Evolutionary conservation across 2,888 invertebrate genomes (phyloP), one percentile per base, ranked within the genome.

Genomic region (Phyto melanocephala): DNA sequence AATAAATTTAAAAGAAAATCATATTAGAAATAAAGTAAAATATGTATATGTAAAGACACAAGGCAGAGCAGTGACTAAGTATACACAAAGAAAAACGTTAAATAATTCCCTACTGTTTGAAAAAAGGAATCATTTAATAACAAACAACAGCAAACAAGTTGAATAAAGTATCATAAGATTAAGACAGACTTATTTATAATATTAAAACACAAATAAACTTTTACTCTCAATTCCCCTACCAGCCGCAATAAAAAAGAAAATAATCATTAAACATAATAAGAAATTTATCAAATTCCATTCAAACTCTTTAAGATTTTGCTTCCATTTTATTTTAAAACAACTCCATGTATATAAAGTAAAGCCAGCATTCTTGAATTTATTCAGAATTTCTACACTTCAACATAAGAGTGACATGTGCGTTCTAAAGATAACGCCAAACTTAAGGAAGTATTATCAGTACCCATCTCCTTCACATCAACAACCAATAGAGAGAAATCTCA

Each of bases 341-440:
- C 24, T 17, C 22, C 33, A 63, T 56, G 24, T 67, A 13, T 65
- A 72, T 67, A 7, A 17, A 56, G 20, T 71, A 20, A 11, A 62
- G 67, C 37, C 22, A 22, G 63, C 13, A 20, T 40, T 63, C 13
- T 7, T 37, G 15, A 20, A 17, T 42, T 20, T 20, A 7, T 5
- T 24, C 22, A 8, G n/a, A 60, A 68, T 15, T n/a, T 47, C 50
- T 60, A 37, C 33, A 37, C 28, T 58, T 72, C 22, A 52, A 54
- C n/a, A 45, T 11, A 8, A 20, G 8, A 75, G 20, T 70, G 40
- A 75, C 47, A 70, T 80, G 74, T 80, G 80, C 52, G 54, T 80
- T 60, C 58, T 17, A 33, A 72, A 72, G 79, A 79, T 79, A 79
- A 79, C 72, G 58, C 42, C n/a, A 65, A 65, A 54, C n/a, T n/a